Percentiles rank a stretch among this genome's conserved stretches.
Evolutionary conservation across 2,797 vertebrate species (phyloP).

Genomic region (Hippopotamyrus pictus): DNA sequence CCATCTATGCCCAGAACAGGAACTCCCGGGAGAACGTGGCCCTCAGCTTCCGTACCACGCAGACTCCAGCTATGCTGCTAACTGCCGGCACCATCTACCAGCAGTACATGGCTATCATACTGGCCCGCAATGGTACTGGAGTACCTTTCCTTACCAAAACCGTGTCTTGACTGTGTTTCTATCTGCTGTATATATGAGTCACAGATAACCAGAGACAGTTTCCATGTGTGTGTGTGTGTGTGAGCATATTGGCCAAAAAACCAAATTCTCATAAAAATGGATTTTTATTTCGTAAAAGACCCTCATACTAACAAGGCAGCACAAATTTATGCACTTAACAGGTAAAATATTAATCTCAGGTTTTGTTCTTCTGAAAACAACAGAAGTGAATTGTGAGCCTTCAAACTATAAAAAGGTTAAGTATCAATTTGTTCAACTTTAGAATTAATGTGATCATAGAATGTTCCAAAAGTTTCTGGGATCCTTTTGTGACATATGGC

Average conservation of each 20-base stretch:
- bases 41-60: slow-evolving; percentile 67
- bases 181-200: neutral
- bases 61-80: slow-evolving; percentile 68
- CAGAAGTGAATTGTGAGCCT: neutral
- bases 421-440: neutral
- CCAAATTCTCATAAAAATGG: neutral
- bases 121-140: slow-evolving; percentile 69
- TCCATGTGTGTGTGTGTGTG: neutral
- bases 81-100: slow-evolving; percentile 66
- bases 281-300: neutral
- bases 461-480: neutral
- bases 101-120: slow-evolving; percentile 68
- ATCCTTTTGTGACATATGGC: neutral
- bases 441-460: neutral
- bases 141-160: neutral
- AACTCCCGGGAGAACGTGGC: slow-evolving; percentile 65
- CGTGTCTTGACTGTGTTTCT: neutral
- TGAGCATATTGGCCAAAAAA: neutral
- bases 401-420: neutral
- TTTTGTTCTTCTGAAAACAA: neutral
- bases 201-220: neutral
- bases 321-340: neutral
- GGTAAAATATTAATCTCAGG: neutral
- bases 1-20: slow-evolving; percentile 63
- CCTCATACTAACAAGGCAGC: neutral